phyloP scores from a whole-genome alignment of 2,888 invertebrate genomes.

The Autographa gamma region DNA sequence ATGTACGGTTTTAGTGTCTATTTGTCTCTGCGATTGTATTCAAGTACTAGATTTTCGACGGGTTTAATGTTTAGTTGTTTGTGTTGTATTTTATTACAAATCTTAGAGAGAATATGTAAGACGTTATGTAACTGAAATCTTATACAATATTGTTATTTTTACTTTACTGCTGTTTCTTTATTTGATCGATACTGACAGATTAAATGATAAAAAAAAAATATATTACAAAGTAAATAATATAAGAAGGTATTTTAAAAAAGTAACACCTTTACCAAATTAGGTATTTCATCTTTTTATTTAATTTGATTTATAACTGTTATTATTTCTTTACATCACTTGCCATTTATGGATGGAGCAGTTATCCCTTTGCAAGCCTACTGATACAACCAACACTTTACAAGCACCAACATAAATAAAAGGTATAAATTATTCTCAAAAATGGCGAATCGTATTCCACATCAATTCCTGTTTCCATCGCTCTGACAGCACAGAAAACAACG shows the following conservation, averaged over 20 bases:
- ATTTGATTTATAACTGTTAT: neutral
- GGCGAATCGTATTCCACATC: constrained; percentile 13
- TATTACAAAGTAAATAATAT: no score
- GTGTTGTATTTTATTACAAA: neutral
- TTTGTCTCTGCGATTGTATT: constrained; percentile 49
- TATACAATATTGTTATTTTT: no score
- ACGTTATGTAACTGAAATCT: neutral
- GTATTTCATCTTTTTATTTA: neutral
- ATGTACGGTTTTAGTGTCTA: constrained; percentile 48
- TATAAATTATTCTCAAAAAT: constrained; percentile 29
- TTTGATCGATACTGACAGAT: no score
- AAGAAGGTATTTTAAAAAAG: no score
- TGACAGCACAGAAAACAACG: constrained; percentile 54
- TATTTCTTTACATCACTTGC: neutral
- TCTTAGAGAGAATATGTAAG: neutral
- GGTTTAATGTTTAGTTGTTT: constrained; percentile 12
- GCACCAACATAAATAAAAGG: constrained; percentile 10
- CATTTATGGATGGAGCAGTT: neutral
- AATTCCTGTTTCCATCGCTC: constrained; percentile 27
- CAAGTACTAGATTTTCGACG: constrained; percentile 28
- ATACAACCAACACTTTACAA: neutral
- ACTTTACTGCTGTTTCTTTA: no score
- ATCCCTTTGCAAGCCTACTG: neutral
- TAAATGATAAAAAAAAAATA: no score
- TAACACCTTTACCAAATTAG: neutral